These are phyloP conservation scores for Tapera naevia DNA, from an alignment of 2,797 vertebrate genomes.

Conservation along the genomic window DNA sequence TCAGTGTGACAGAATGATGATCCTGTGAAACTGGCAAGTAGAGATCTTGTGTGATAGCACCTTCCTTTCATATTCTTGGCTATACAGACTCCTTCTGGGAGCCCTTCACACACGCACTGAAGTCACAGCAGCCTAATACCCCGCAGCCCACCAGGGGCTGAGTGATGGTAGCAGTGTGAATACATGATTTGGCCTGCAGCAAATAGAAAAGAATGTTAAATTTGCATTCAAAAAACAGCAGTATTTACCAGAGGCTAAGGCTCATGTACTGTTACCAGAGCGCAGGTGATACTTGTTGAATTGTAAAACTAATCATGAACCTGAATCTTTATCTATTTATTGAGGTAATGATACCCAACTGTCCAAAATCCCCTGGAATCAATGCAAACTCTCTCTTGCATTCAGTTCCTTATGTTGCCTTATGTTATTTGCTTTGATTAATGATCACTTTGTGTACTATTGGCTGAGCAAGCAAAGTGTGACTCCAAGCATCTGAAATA, in stretches of 20 bases:
- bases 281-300: not conserved
- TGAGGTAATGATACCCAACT: not conserved
- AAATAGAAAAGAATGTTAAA: not conserved
- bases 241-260: not conserved
- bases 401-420: not conserved
- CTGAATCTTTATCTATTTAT: not conserved
- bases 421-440: conserved; percentile 40
- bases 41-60: not conserved
- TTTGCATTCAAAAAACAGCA: not conserved
- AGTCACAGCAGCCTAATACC: not conserved
- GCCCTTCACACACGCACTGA: not conserved
- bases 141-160: not conserved
- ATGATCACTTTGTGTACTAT: not conserved
- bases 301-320: not conserved
- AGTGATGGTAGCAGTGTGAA: not conserved
- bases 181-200: not conserved
- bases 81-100: not conserved
- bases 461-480: conserved; percentile 31
- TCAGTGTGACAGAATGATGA: accelerated
- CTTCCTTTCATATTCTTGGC: not conserved
- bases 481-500: not conserved
- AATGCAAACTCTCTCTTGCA: not conserved
- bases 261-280: not conserved
- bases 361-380: not conserved
- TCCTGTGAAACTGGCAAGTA: not conserved